Evolutionary conservation across 1,140 invertebrate species (phyloP).

Genomic region (silkworm (Bombyx mori)): ASM3026992v2 NC_085127.1:1984001-1984500

Average conservation of each 20-base stretch:
- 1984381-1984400: neutral
- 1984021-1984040: constrained; percentile 50
- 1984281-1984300: constrained; percentile 27
- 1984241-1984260: constrained; percentile 38
- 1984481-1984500: constrained; percentile 26
- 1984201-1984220: constrained; percentile 67
- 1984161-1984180: constrained; percentile 52
- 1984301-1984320: constrained; percentile 10
- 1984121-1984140: constrained; percentile 46
- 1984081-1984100: constrained; percentile 67
- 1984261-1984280: constrained; percentile 23
- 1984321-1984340: constrained; percentile 4
- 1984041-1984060: constrained; percentile 65
- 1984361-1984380: neutral
- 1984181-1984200: constrained; percentile 65
- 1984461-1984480: constrained; percentile 34
- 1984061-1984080: constrained; percentile 64
- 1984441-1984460: constrained; percentile 48
- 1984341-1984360: neutral
- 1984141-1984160: constrained; percentile 63
- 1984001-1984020: constrained; percentile 31
- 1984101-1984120: constrained; percentile 63
- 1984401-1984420: constrained; percentile 7
- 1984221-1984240: constrained; percentile 47
- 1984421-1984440: constrained; percentile 30